Conservation (phyloP, 2,888 invertebrate genomes). For the Notocelia uddmanniana region DNA sequence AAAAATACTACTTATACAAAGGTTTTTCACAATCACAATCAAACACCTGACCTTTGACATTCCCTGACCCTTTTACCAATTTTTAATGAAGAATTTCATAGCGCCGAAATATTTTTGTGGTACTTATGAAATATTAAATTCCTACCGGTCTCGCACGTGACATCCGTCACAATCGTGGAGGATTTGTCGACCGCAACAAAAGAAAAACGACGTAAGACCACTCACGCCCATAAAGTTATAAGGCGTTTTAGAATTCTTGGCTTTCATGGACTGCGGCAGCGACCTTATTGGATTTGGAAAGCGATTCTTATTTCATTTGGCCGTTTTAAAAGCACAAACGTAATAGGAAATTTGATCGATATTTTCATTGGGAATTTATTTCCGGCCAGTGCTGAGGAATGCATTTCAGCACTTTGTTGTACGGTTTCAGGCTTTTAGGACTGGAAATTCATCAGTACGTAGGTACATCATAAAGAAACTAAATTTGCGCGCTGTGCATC, state of each 20-base stretch:
- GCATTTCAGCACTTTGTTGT: not conserved
- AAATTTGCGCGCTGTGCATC: too few species aligned
- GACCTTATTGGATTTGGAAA: conserved; percentile 62
- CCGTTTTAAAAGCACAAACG: conserved; percentile 58
- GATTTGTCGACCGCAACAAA: conserved; percentile 52
- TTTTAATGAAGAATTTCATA: conserved; percentile 20
- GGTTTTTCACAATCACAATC: not conserved
- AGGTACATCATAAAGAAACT: too few species aligned
- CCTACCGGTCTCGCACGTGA: conserved; percentile 52
- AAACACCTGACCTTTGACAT: conserved; percentile 19
- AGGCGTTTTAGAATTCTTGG: not conserved
- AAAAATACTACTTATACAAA: too few species aligned
- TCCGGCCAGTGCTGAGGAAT: conserved; percentile 39
- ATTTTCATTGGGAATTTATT: conserved; percentile 58
- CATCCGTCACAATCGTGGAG: conserved; percentile 62
- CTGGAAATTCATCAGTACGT: too few species aligned
- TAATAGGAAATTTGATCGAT: conserved; percentile 67
- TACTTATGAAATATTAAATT: conserved; percentile 65
- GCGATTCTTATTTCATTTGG: conserved; percentile 62
- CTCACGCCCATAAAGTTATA: not conserved
- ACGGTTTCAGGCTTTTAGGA: not conserved
- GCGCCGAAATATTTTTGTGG: conserved; percentile 52
- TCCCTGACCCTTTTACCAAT: conserved; percentile 19
- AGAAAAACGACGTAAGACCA: not conserved
- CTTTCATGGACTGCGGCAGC: conserved; percentile 11